A percentile compares a stretch with the other conserved stretches of the same genome.
Conservation (phyloP, 2,113 vertebrate genomes). For the Grallaria varia region DNA sequence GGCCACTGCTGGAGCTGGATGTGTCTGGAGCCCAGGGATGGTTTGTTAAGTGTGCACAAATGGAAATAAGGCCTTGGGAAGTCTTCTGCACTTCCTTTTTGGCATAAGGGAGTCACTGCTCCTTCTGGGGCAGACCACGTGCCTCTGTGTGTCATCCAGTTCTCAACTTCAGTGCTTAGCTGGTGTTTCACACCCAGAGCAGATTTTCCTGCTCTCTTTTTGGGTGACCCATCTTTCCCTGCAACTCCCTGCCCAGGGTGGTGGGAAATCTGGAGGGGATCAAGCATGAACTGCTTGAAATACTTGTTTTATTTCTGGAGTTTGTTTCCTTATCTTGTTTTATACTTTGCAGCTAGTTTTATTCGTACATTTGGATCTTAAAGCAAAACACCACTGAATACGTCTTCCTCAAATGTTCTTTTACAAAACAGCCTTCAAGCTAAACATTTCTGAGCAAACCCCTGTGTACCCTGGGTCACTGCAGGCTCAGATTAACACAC, state of each 20-base stretch:
- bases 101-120: background rate
- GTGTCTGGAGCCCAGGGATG: fast-evolving
- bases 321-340: background rate
- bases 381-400: background rate
- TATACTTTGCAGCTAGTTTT: background rate
- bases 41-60: background rate
- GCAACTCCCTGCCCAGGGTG: background rate
- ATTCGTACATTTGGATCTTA: background rate
- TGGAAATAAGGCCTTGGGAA: background rate
- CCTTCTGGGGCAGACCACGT: background rate
- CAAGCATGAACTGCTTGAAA: background rate
- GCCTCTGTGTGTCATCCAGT: background rate
- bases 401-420: background rate
- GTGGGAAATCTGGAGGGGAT: background rate
- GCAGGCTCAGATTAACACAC: background rate
- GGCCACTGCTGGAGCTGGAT: background rate
- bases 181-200: background rate
- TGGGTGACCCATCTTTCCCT: background rate
- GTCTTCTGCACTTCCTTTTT: background rate
- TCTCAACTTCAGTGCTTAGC: background rate
- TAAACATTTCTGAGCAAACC: background rate
- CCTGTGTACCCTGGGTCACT: background rate
- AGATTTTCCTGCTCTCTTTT: background rate
- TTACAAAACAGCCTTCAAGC: background rate
- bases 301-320: background rate